Evolutionary conservation across 2,113 vertebrate genomes (phyloP).

Genomic region (Silurus glanis): DNA sequence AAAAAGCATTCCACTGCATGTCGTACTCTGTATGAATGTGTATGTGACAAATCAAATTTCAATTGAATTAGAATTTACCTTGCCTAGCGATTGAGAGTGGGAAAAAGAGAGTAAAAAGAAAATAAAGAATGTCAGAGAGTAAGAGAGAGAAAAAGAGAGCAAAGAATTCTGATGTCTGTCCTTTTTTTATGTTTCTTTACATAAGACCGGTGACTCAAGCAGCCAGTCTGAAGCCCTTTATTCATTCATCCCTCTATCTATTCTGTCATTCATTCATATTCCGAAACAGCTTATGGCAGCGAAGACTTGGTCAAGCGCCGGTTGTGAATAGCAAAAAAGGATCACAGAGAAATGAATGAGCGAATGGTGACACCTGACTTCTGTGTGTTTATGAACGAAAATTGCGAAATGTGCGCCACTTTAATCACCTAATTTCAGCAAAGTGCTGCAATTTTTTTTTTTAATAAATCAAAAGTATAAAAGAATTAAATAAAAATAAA

Average conservation of each 20-base stretch:
- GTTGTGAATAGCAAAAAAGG: not conserved
- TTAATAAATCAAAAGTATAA: not conserved
- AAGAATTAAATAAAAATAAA: not conserved
- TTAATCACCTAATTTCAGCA: not conserved
- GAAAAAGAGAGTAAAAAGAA: not conserved
- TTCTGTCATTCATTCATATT: not conserved
- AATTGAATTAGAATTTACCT: not conserved
- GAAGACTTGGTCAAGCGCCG: not conserved
- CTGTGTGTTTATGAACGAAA: not conserved
- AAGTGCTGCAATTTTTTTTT: not conserved
- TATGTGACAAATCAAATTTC: too few relatives aligned
- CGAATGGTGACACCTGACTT: not conserved
- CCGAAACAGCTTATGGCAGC: not conserved
- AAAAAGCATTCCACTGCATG: too few relatives aligned
- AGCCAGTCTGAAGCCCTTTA: not conserved
- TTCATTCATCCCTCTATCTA: not conserved
- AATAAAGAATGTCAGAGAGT: not conserved
- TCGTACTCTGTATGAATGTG: too few relatives aligned
- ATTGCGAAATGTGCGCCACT: not conserved
- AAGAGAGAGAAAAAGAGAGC: not conserved
- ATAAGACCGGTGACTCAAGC: not conserved
- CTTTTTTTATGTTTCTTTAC: not conserved
- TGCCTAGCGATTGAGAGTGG: not conserved
- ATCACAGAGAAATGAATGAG: not conserved
- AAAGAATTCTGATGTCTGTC: not conserved